Base-by-base conservation (phyloP, 2,888 invertebrate species). In the Chloromyia formosa region DNA sequence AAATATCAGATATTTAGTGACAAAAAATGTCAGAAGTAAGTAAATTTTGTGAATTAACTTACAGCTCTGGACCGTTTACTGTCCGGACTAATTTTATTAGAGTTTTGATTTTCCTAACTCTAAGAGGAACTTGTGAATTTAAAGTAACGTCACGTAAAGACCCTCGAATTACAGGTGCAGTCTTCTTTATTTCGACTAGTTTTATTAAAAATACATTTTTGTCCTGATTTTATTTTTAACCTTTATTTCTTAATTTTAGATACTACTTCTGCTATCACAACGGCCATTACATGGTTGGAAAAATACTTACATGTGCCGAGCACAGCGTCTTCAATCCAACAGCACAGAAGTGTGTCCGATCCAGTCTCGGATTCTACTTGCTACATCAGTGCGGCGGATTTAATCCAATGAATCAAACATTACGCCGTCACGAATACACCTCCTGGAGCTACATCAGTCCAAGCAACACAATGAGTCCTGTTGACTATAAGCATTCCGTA, bases 261-360 rank as follows among this genome's bases (percentile, higher is more conserved):
- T 71, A 71, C 18, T 69, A 69, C 40, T 23, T 35, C 10, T 69
- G 69, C 54, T 69, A 69, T 16, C 69, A 66, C 20, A 66, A 64
- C 23, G 64, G 64, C 20, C 4, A 1, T 1, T 53, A 49, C 9
- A 69, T 54, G 69, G 18, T 40, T n/a, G 56, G 69, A n/a, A 22
- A 66, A 4, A 56, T 58, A 14, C 22, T 40, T 10, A 16, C 56
- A 9, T 71, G 71, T 58, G 56, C 58, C 2, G 71, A 27, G 10
- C 56, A 58, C 20, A 56, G 56, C 40, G 71, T 71, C 1, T 71
- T 71, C 14, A 53, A 40, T 71, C 71, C 56, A 9, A 35, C 40
- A 27, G 1, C 35, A 1, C 40, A 56, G 23, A 71, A 56, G 35
- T 71, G 71, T 18, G 58, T 71, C 1, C 40, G 20, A 18, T 22